Base-by-base conservation (phyloP, 2,797 vertebrate species). In the Oreochromis grahami region DNA sequence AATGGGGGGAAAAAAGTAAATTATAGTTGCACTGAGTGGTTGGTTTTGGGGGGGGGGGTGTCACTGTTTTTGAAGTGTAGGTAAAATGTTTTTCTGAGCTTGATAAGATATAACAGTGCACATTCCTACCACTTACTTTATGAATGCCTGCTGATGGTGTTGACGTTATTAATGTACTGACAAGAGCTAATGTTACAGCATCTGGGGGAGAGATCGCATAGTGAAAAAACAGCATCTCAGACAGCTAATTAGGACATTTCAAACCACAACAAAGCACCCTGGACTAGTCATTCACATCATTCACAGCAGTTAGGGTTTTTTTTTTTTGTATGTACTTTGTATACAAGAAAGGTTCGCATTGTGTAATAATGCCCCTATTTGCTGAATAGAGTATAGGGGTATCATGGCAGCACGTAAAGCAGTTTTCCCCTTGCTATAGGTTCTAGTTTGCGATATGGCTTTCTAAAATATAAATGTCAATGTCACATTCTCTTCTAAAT, bases 271-370 rank as follows among this genome's bases (percentile, higher is more conserved):
- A 36, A 34, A 65, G 17, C 17, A 53, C 78, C 60, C 29, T 8
- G n/a, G 4, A 24, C 34, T 24, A 13, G n/a, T 79, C 41, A 68
- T 51, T 65, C 21, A 24, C 58, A 32, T 19, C 6, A 38, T 65
- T 68, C 7, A 43, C n/a, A 43, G 9, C n/a, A 24, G 63, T 68
- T 8, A 68, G 12, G 6, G 0, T 0, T 0, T 38, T 7, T 4
- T 15, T 21, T 34, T 19, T 68, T 15, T 4, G 1, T 26, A 7
- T 70, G 21, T 45, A 15, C 21, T 70, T 13, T 24, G 63, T 51
- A 17, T 17, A 36, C 15, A 63, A 24, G 32, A 60, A 29, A 45
- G 5, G 32, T 26, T 70, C 5, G 10, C 21, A 26, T 43, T 45
- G 38, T 41, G 36, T 70, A 45, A 70, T 26, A 70, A 70, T 70